Percentiles rank a stretch among this genome's conserved stretches.
These are phyloP conservation scores for Umimayanthus kanabou DNA, from an alignment of 92 coral and sea anemone genomes.

Conservation along the genomic window DNA sequence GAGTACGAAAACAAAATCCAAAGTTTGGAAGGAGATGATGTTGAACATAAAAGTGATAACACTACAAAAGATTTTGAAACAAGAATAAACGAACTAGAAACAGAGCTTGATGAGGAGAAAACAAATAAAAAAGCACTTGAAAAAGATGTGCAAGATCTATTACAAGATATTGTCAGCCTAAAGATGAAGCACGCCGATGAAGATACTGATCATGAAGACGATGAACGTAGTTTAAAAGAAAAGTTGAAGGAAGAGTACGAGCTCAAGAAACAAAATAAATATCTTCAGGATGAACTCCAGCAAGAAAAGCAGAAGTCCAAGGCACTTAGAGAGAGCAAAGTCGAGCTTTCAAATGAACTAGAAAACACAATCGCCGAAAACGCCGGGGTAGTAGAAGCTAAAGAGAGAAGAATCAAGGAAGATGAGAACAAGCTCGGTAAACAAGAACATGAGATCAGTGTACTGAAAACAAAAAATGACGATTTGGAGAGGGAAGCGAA, in stretches of 20 bases:
- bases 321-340: constrained; percentile 52
- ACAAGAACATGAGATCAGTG: not conserved
- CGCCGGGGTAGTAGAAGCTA: constrained; percentile 36
- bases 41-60: not conserved
- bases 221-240: constrained; percentile 38
- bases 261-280: constrained; percentile 57
- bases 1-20: not conserved
- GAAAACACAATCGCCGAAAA: constrained; percentile 56
- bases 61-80: constrained; percentile 18
- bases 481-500: constrained; percentile 42
- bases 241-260: constrained; percentile 56
- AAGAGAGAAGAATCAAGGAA: not conserved
- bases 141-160: constrained; percentile 72
- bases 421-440: not conserved
- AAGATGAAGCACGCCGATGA: constrained; percentile 59
- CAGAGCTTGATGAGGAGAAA: constrained; percentile 59
- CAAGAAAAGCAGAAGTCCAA: constrained; percentile 46
- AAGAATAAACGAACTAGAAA: constrained; percentile 46
- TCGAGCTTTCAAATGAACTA: constrained; percentile 55
- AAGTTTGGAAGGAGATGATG: constrained; percentile 28
- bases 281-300: constrained; percentile 55
- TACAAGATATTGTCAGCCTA: constrained; percentile 68
- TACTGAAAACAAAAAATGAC: constrained; percentile 2
- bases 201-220: constrained; percentile 47
- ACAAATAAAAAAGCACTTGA: constrained; percentile 55